Evolutionary conservation across 1,140 invertebrate genomes (phyloP).

Genomic region (Asbolus verrucosus): DNA sequence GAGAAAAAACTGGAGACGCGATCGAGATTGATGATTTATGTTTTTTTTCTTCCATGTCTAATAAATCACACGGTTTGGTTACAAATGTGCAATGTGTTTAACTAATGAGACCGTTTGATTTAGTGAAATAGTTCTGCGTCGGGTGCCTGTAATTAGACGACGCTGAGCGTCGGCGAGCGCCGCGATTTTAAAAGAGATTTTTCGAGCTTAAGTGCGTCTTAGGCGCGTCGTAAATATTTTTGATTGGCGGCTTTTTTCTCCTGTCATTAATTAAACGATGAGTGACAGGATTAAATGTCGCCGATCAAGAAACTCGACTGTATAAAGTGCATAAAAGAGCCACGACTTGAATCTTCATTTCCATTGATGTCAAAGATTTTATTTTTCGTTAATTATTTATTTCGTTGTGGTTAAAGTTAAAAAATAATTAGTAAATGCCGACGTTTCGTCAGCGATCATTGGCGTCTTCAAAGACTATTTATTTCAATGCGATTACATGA

Average conservation of each 20-base stretch:
- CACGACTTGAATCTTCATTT: too few relatives aligned
- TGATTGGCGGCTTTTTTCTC: too few relatives aligned
- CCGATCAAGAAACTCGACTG: too few relatives aligned
- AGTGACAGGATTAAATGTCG: not conserved
- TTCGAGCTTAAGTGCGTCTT: not conserved
- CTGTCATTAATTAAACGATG: not conserved
- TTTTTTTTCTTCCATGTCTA: constrained; percentile 20
- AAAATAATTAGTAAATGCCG: too few relatives aligned
- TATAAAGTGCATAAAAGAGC: too few relatives aligned
- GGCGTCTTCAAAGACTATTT: too few relatives aligned
- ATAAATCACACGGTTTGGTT: constrained; percentile 44
- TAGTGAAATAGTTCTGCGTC: constrained; percentile 43
- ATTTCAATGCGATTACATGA: too few relatives aligned
- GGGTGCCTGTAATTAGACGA: constrained; percentile 31
- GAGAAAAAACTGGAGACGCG: not conserved
- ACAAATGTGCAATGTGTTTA: constrained; percentile 51
- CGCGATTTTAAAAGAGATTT: not conserved
- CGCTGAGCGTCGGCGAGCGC: constrained; percentile 8
- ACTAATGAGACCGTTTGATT: constrained; percentile 50
- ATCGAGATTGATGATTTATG: not conserved
- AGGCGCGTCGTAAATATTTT: not conserved
- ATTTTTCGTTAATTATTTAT: too few relatives aligned
- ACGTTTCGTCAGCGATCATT: too few relatives aligned
- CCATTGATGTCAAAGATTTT: too few relatives aligned
- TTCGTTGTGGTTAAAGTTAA: too few relatives aligned